phyloP scores from a whole-genome alignment of 1,140 invertebrate genomes.

The Harpegnathos saltator region DNA sequence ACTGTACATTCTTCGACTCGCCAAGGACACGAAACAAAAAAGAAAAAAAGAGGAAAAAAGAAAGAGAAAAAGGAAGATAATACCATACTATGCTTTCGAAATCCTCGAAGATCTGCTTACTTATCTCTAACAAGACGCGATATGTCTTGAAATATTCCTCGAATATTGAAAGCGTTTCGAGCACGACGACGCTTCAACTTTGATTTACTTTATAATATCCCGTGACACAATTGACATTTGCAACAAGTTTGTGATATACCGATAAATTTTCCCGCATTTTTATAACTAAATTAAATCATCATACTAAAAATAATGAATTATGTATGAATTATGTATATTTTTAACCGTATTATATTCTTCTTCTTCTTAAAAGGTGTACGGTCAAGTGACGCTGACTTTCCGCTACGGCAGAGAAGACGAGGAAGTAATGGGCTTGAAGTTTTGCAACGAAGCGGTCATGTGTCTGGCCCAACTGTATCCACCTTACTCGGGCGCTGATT shows the following conservation, averaged over 20 bases:
- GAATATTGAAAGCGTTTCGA: background rate
- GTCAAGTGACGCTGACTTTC: constrained; percentile 94
- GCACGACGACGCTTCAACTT: background rate
- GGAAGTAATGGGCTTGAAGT: constrained; percentile 96
- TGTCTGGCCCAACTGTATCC: constrained; percentile 94
- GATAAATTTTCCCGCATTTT: background rate
- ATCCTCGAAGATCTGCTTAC: background rate
- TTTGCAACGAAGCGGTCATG: constrained; percentile 96
- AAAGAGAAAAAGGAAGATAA: background rate
- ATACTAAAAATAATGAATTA: constrained; percentile 32
- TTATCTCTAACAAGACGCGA: background rate
- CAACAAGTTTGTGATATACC: background rate
- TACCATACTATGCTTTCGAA: background rate
- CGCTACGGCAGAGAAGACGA: constrained; percentile 96
- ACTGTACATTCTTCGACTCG: background rate
- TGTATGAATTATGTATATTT: constrained; percentile 16
- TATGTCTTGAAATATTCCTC: background rate
- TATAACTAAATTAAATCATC: constrained; percentile 3
- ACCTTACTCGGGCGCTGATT: constrained; percentile 85
- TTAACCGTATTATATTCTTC: no score
- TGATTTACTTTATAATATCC: constrained; percentile 1
- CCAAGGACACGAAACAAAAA: no score
- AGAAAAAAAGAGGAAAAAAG: background rate
- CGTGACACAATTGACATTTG: background rate
- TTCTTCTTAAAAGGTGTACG: constrained; percentile 87